Base-by-base conservation (phyloP, 1,140 invertebrate genomes). In the Drosophila dunni region DNA sequence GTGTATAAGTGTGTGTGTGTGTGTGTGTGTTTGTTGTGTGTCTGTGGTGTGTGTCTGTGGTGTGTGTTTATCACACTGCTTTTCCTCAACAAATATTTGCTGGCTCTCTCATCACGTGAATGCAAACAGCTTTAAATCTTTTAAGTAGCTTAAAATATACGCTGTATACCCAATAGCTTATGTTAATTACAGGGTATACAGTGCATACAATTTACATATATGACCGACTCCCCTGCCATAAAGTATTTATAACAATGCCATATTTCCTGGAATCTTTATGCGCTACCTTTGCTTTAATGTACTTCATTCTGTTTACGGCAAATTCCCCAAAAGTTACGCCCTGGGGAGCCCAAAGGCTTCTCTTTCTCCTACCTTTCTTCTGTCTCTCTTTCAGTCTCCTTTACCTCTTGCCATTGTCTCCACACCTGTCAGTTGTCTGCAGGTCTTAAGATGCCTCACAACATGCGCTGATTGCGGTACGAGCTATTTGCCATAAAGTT, bases 1-100 rank as follows among this genome's bases (percentile, higher is more conserved):
- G 63, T 78, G 53, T 80, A 24, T 42, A 62, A 44, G 20, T 54
- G 46, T 29, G 54, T 51, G 20, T 50, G 45, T 24, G 34, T 62
- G 34, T 40, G n/a, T 15, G n/a, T 13, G 4, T 33, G 34, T n/a
- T 7, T 24, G 34, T 63, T 13, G 4, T 42, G 34, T n/a, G 1
- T 24, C 17, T 63, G 17, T 63, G 34, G 13, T 17, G 17, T 10
- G 20, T 54, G 53, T 44, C 45, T 54, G 20, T 42, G n/a, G 20
- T 34, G 29, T 40, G 20, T 46, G 13, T 24, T 29, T 64, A 40
- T 36, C 62, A 51, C 51, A 24, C 29, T 36, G 17, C 42, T 68
- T 61, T 15, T 68, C 70, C 51, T 56, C 15, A 17, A 42, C 50
- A 74, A 62, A 69, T 74, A 74, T 74, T 62, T 74, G 71, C 9